Percentiles rank a stretch among this genome's conserved stretches.
Evolutionary conservation across 2,888 invertebrate species (phyloP).

Genomic region (Caenorhabditis imperialis): DNA sequence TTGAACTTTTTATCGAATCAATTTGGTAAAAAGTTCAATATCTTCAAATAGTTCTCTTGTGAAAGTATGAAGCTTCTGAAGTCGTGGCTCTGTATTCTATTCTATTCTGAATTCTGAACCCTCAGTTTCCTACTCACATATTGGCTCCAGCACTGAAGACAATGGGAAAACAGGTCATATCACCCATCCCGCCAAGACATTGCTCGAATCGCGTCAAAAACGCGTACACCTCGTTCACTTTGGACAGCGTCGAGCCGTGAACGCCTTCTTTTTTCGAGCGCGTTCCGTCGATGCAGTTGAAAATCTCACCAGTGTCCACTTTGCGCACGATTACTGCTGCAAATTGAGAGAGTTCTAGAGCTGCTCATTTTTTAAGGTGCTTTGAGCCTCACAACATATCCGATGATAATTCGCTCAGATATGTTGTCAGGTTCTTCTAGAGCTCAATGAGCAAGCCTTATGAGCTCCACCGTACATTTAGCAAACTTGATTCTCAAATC

Average conservation of each 20-base stretch:
- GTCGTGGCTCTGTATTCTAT: no score
- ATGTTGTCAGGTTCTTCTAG: no score
- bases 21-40: no score
- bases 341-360: conserved; percentile 4
- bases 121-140: no score
- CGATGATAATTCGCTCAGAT: no score
- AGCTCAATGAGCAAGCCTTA: no score
- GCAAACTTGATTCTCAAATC: conserved; percentile 49
- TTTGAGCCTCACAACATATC: no score
- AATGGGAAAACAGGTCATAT: conserved; percentile 29
- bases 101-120: no score
- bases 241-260: conserved; percentile 9
- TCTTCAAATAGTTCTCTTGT: no score
- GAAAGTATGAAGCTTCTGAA: no score
- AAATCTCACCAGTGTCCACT: conserved; percentile 34
- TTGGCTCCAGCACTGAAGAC: conserved; percentile 35
- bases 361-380: no score
- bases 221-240: conserved; percentile 43
- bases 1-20: no score
- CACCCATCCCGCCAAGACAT: conserved; percentile 15
- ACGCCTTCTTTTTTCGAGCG: conserved; percentile 25
- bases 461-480: conserved; percentile 12
- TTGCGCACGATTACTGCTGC: conserved; percentile 50
- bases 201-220: conserved; percentile 32
- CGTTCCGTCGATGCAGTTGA: conserved; percentile 22